Evolutionary conservation across 2,113 vertebrate genomes (phyloP).

Genomic region (Mormoops blainvillei): DNA sequence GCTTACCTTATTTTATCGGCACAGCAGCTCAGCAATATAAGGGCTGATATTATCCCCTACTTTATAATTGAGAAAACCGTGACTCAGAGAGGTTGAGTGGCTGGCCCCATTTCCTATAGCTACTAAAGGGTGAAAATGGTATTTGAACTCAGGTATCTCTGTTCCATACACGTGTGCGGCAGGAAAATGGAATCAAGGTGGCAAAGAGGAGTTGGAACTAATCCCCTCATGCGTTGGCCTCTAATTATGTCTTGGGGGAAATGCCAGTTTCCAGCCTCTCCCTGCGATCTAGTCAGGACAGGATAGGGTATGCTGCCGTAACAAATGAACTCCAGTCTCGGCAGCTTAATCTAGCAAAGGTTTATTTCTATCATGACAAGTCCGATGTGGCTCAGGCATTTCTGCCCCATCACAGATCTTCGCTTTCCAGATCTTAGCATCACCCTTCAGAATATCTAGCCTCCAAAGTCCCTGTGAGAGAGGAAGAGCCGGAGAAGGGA

Average conservation of each 20-base stretch:
- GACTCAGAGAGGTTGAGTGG: background rate
- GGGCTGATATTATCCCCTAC: background rate
- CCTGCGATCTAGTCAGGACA: background rate
- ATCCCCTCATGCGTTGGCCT: background rate
- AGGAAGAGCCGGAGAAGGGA: background rate
- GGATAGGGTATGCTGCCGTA: background rate
- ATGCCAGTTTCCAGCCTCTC: background rate
- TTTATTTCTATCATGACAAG: background rate
- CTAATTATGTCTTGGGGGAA: background rate
- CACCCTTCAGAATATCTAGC: background rate
- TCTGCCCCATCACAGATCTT: background rate
- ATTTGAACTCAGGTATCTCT: background rate
- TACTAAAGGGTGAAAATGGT: background rate
- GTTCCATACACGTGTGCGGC: background rate
- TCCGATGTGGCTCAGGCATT: background rate
- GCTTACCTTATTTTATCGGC: background rate
- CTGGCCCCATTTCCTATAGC: background rate
- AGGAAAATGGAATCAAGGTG: background rate
- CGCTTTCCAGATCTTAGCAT: background rate
- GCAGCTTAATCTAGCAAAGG: background rate
- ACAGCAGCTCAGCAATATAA: background rate
- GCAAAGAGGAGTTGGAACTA: background rate
- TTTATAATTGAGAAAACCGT: background rate
- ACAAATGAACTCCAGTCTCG: background rate
- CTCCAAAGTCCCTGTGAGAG: background rate